phyloP scores from a whole-genome alignment of 1,140 invertebrate genomes.

The Liolophura sinensis region DNA sequence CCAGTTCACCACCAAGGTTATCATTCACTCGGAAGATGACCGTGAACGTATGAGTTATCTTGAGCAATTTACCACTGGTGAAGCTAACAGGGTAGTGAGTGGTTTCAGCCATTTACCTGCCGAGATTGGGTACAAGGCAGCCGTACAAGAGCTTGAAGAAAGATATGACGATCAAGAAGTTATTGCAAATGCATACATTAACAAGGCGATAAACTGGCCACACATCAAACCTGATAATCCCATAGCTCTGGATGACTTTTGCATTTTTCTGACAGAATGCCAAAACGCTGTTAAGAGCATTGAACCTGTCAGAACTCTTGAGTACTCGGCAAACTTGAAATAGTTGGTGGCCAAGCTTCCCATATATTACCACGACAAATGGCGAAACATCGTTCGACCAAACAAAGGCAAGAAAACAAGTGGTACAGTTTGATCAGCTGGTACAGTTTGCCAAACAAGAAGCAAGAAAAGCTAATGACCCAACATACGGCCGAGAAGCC shows the following conservation, averaged over 20 bases:
- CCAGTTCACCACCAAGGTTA: conserved; percentile 21
- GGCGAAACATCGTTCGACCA: conserved; percentile 20
- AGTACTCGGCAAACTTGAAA: conserved; percentile 21
- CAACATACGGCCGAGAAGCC: too few species aligned
- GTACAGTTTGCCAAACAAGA: too few species aligned
- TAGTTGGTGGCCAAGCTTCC: conserved; percentile 17
- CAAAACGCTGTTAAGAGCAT: conserved; percentile 8
- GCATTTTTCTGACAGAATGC: conserved; percentile 10
- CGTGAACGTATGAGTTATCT: conserved; percentile 25
- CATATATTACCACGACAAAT: conserved; percentile 20
- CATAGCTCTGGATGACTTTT: conserved; percentile 7
- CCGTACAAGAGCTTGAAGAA: conserved; percentile 18
- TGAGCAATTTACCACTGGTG: conserved; percentile 20
- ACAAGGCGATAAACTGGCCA: conserved; percentile 8
- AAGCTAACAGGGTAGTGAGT: conserved; percentile 13
- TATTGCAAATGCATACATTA: conserved; percentile 9
- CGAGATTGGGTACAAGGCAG: conserved; percentile 14
- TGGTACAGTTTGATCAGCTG: too few species aligned
- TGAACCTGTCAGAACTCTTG: conserved; percentile 7
- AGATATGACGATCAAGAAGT: conserved; percentile 4
- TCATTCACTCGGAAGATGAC: conserved; percentile 14
- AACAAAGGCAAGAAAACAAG: too few species aligned
- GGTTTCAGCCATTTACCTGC: conserved; percentile 18
- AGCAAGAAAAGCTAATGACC: too few species aligned
- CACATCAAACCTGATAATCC: conserved; percentile 1